Evolutionary conservation across 2,888 invertebrate species (phyloP), one percentile per base, ranked within the genome.

Genomic region (Pristionchus maxplancki): DNA sequence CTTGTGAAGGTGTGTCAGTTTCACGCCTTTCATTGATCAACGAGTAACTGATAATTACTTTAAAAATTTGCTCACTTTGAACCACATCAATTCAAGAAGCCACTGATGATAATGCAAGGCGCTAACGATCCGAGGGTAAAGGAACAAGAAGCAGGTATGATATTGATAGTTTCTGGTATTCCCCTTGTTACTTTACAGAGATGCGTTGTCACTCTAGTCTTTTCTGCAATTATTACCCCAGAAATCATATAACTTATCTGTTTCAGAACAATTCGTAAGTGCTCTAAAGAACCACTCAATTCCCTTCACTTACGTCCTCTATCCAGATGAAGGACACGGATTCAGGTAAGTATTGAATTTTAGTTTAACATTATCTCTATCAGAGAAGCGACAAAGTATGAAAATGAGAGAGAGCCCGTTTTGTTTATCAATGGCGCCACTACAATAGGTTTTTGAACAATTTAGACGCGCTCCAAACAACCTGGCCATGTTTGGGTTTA

Each of bases 311-410:
- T 94, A 94, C 88, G 89, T 94, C 8, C 89, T 94, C 58, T 94
- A 92, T 84, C 93, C 93, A 5, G 93, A 94, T 89, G 94, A 94
- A 88, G 94, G 94, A 15, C 94, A 94, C 83, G 94, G 93, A 48
- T 90, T 92, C 90, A 82, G 92, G 44, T 93, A 93, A 88, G 44
- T 81, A 40, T 11, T 8, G 31, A 34, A 15, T 67, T 20, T 64
- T 64, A 64, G 28, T 24, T 58, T 58, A 13, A 64, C 8, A 64
- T 28, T 28, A 28, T 64, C 28, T n/a, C 3, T 64, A 64, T 28
- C 9, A 48, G n/a, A n/a, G n/a, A n/a, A n/a, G n/a, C n/a, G n/a
- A n/a, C n/a, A n/a, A n/a, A n/a, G n/a, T n/a, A n/a, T n/a, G n/a
- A n/a, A n/a, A n/a, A n/a, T n/a, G n/a, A n/a, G n/a, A n/a, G n/a